Evolutionary conservation across 2,888 invertebrate species (phyloP).

Genomic region (Imbricaverruca yamaguchii): DNA sequence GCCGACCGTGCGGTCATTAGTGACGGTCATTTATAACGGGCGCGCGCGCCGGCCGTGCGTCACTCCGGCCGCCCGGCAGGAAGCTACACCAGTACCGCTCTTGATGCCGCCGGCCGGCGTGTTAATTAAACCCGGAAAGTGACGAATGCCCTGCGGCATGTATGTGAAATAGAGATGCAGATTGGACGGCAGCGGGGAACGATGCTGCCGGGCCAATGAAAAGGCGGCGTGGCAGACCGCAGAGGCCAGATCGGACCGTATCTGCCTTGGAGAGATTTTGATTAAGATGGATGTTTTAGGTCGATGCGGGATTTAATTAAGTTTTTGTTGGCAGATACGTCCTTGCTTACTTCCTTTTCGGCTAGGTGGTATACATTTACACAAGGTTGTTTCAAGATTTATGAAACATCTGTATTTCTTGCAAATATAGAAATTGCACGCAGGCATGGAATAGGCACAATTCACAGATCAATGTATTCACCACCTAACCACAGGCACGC

Average conservation of each 20-base stretch:
- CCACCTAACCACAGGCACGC: too few relatives aligned
- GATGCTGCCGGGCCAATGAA: not conserved
- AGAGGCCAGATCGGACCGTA: not conserved
- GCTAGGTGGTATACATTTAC: too few relatives aligned
- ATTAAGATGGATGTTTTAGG: too few relatives aligned
- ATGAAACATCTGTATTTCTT: too few relatives aligned
- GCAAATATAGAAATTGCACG: too few relatives aligned
- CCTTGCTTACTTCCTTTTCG: too few relatives aligned
- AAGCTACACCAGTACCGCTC: constrained; percentile 9
- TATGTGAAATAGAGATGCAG: constrained; percentile 12
- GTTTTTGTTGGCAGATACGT: too few relatives aligned
- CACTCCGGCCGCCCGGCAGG: not conserved
- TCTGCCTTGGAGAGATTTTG: too few relatives aligned
- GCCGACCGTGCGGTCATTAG: not conserved
- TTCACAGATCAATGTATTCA: too few relatives aligned
- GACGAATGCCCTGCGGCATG: not conserved
- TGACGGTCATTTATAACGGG: not conserved
- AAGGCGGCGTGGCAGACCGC: not conserved
- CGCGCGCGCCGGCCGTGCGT: not conserved
- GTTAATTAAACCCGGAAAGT: not conserved
- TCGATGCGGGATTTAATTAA: too few relatives aligned
- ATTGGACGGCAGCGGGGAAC: not conserved
- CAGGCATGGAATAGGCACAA: too few relatives aligned
- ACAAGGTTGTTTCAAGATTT: too few relatives aligned
- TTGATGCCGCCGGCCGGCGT: not conserved